Conservation (phyloP, 2,113 vertebrate species). For the Sebastes schlegelii region DNA sequence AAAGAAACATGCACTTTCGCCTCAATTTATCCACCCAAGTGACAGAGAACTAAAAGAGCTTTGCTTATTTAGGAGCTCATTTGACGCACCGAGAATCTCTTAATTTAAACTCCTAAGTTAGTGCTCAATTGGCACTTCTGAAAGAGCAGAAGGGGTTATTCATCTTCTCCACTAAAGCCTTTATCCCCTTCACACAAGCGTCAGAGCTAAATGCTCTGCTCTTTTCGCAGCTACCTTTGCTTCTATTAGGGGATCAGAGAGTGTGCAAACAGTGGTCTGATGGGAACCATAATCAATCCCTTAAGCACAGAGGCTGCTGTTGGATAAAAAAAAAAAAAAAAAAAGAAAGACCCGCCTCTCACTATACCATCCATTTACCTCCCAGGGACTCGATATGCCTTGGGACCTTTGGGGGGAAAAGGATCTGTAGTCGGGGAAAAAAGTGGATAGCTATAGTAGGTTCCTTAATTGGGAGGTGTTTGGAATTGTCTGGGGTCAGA, state of each 20-base stretch:
- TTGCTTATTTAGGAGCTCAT: slow-evolving; percentile 45
- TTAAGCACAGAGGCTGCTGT: slow-evolving; percentile 44
- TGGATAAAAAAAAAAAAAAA: slow-evolving; percentile 15
- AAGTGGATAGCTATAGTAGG: slow-evolving; percentile 32
- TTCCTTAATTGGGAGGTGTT: slow-evolving; percentile 53
- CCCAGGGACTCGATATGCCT: slow-evolving; percentile 11
- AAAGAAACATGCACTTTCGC: slow-evolving; percentile 7
- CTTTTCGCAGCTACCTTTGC: slow-evolving; percentile 47
- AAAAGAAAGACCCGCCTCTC: background rate
- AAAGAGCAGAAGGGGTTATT: slow-evolving; percentile 38
- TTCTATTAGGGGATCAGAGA: slow-evolving; percentile 54
- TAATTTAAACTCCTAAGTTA: slow-evolving; percentile 36
- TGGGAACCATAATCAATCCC: slow-evolving; percentile 66
- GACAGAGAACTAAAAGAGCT: slow-evolving; percentile 25
- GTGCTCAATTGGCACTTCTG: slow-evolving; percentile 8
- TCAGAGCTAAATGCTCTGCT: slow-evolving; percentile 40
- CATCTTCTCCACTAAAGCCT: slow-evolving; percentile 38
- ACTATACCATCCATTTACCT: slow-evolving; percentile 42
- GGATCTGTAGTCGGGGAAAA: slow-evolving; percentile 9
- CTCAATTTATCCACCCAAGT: slow-evolving; percentile 22
- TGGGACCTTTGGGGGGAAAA: background rate
- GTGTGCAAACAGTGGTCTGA: slow-evolving; percentile 62
- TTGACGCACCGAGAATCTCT: slow-evolving; percentile 24
- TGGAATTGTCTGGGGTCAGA: slow-evolving; percentile 46
- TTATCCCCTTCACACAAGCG: slow-evolving; percentile 27